A percentile compares a stretch with the other conserved stretches of the same genome.
These are phyloP conservation scores for Empis livida DNA, from an alignment of 2,888 invertebrate species.

Conservation along the genomic window DNA sequence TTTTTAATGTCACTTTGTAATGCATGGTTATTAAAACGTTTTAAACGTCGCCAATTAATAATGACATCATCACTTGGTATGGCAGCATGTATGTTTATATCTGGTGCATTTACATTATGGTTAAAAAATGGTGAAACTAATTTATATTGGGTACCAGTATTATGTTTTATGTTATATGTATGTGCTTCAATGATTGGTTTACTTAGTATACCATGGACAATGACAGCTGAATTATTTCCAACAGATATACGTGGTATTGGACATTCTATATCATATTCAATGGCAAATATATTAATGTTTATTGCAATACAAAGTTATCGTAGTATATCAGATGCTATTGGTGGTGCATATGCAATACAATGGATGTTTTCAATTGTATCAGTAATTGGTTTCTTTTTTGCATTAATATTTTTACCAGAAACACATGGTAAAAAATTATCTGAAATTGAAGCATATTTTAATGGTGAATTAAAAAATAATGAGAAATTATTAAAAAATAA, in stretches of 20 bases:
- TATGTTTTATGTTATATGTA: slow-evolving; percentile 42
- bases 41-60: slow-evolving; percentile 40
- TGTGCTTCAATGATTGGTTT: slow-evolving; percentile 46
- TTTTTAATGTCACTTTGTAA: slow-evolving; percentile 45
- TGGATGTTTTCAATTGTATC: slow-evolving; percentile 43
- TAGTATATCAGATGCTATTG: slow-evolving; percentile 24
- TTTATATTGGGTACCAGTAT: slow-evolving; percentile 38
- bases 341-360: slow-evolving; percentile 40
- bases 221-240: slow-evolving; percentile 50
- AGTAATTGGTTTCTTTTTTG: slow-evolving; percentile 24
- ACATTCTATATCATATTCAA: slow-evolving; percentile 43
- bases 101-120: slow-evolving; percentile 41
- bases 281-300: slow-evolving; percentile 46
- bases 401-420: slow-evolving; percentile 42
- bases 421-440: slow-evolving; percentile 47
- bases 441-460: slow-evolving; percentile 47
- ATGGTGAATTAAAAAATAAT: slow-evolving; percentile 28
- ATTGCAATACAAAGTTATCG: slow-evolving; percentile 41
- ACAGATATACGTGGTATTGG: slow-evolving; percentile 46
- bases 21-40: slow-evolving; percentile 41
- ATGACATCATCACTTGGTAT: slow-evolving; percentile 42
- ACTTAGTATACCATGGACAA: slow-evolving; percentile 50
- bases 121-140: slow-evolving; percentile 31
- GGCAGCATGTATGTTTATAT: slow-evolving; percentile 43
- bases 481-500: background rate